Evolutionary conservation across 1,140 invertebrate species (phyloP).

Genomic region (Brachystomella parvula): DNA sequence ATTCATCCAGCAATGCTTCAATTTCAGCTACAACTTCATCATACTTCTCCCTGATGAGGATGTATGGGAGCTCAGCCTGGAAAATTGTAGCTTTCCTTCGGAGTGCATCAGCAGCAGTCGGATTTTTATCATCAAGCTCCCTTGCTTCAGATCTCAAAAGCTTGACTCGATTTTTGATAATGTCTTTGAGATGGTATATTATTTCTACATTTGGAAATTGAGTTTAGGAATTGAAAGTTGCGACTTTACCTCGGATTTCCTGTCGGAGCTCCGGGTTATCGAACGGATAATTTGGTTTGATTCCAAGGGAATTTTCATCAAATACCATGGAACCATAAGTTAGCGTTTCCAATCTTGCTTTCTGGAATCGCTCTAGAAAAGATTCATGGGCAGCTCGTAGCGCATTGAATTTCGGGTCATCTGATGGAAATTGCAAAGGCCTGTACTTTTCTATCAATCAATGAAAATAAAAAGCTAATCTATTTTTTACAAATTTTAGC

Average conservation of each 20-base stretch:
- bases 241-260: background rate
- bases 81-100: background rate
- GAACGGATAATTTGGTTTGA: slow-evolving; percentile 6
- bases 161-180: background rate
- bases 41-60: background rate
- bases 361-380: background rate
- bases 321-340: background rate
- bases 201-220: too few species aligned
- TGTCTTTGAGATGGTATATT: too few species aligned
- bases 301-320: background rate
- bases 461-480: too few species aligned
- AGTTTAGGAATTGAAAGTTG: too few species aligned
- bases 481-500: too few species aligned
- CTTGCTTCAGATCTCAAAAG: background rate
- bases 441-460: too few species aligned
- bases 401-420: background rate
- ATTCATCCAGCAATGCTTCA: background rate
- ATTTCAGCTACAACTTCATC: background rate
- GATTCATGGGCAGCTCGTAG: background rate
- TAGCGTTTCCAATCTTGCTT: background rate
- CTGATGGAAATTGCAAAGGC: too few species aligned
- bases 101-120: background rate
- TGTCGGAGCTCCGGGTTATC: background rate
- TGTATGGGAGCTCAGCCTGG: background rate
- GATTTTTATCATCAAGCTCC: background rate